These are phyloP conservation scores for Leptobrachium leishanense DNA, from an alignment of 2,113 vertebrate species.

Conservation along the genomic window DNA sequence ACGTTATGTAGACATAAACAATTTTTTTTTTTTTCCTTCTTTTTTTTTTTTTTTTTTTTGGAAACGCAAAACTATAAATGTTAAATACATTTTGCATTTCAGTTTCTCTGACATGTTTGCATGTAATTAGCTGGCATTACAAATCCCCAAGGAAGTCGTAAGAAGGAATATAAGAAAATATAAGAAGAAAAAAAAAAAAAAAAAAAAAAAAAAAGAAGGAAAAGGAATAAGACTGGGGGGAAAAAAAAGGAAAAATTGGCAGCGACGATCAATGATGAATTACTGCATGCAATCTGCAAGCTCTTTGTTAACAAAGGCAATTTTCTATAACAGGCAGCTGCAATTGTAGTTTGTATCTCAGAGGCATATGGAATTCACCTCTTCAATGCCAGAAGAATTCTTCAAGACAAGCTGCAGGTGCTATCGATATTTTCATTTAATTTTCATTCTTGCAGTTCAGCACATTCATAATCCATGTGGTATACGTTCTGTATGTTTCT, in stretches of 20 bases:
- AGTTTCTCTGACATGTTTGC: constrained; percentile 41
- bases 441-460: constrained; percentile 83
- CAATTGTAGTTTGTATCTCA: constrained; percentile 65
- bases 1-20: constrained; percentile 6
- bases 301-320: constrained; percentile 63
- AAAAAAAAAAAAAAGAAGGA: constrained; percentile 38
- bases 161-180: constrained; percentile 53
- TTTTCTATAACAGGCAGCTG: constrained; percentile 73
- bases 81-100: constrained; percentile 36
- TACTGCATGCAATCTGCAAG: constrained; percentile 63
- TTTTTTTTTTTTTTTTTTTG: background rate
- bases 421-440: constrained; percentile 81
- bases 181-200: constrained; percentile 54
- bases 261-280: constrained; percentile 58
- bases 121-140: constrained; percentile 57
- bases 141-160: constrained; percentile 57
- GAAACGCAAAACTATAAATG: background rate
- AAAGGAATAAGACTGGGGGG: too few relatives aligned
- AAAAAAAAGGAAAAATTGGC: constrained; percentile 53
- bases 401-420: constrained; percentile 77
- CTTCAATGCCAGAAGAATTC: constrained; percentile 72
- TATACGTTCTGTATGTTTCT: constrained; percentile 72
- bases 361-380: constrained; percentile 71
- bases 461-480: constrained; percentile 83
- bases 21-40: too few relatives aligned